A percentile compares a stretch with the other conserved stretches of the same genome.
phyloP scores from a whole-genome alignment of 2,888 invertebrate genomes.

The Lochmaea capreae region DNA sequence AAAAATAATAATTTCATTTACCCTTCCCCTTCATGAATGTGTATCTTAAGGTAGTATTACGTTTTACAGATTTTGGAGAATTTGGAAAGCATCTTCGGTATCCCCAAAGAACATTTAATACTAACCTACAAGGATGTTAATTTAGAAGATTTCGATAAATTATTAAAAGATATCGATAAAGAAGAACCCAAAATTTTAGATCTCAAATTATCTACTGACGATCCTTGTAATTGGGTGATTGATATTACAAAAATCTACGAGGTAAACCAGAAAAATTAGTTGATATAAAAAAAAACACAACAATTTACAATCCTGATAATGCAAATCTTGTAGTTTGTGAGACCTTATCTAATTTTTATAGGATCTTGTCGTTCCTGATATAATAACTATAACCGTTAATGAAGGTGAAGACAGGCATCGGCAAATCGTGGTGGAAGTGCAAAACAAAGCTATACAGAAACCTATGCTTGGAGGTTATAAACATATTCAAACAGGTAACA shows the following conservation, averaged over 20 bases:
- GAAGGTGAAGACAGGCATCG: conserved; percentile 63
- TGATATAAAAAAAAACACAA: too few species aligned
- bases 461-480: conserved; percentile 86
- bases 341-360: conserved; percentile 6
- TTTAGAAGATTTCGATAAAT: conserved; percentile 53
- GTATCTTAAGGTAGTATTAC: too few species aligned
- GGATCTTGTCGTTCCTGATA: conserved; percentile 66
- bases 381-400: conserved; percentile 69
- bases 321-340: too few species aligned
- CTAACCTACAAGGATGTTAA: conserved; percentile 14
- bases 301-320: too few species aligned
- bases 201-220: conserved; percentile 53
- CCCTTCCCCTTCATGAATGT: too few species aligned
- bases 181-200: conserved; percentile 55
- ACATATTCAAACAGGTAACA: conserved; percentile 72
- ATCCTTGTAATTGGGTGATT: conserved; percentile 51
- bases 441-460: conserved; percentile 73
- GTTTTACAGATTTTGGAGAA: conserved; percentile 19
- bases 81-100: conserved; percentile 19
- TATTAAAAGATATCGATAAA: conserved; percentile 59
- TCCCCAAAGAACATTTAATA: conserved; percentile 26
- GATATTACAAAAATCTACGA: conserved; percentile 59
- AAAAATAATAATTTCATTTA: too few species aligned
- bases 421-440: conserved; percentile 71
- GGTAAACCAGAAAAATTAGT: not conserved